Evolutionary conservation across 2,888 invertebrate genomes (phyloP), one percentile per base, ranked within the genome.

Genomic region (Dyspetes luteomarginatus): DNA sequence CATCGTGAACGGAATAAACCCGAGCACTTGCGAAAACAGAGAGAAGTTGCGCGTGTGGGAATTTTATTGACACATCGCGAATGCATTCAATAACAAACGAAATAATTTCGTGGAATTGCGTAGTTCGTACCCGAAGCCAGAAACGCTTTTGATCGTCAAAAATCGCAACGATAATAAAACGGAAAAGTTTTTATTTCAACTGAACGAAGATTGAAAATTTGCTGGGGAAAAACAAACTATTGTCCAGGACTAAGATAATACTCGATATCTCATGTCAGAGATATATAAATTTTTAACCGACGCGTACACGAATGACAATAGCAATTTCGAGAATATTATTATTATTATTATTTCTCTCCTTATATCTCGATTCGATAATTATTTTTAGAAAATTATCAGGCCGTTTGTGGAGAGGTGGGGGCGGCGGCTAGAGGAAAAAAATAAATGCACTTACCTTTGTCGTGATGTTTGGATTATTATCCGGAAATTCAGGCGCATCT

Each of bases 401-500:
- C n/a, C n/a, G n/a, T n/a, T n/a, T n/a, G n/a, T 4, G 0, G 36
- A 36, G 2, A 12, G 36, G 12, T 36, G 7, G 12, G 12, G 9
- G 9, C 7, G 7, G 7, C 58, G 30, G 45, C 58, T 15, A 19
- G 9, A 15, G 15, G n/a, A 45, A 72, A 69, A 56, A 43, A 7
- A 9, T 4, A n/a, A 17, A 3, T n/a, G 4, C 5, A 80, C 85
- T 68, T 82, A 91, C 91, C 90, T 88, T 90, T 30, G 90, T 86
- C 15, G 87, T 86, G 72, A 91, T 91, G 78, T 91, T 90, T 60
- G 90, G 88, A 67, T 86, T 88, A 69, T 89, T 89, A 60, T 78
- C 82, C 65, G 65, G 72, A 12, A 74, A 72, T 64, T 82, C 75
- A 5, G 81, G 17, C 36, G 83, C 82, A 68, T 88, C 88, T 64